A percentile compares a stretch with the other conserved stretches of the same genome.
phyloP scores from a whole-genome alignment of 2,888 invertebrate genomes.

The Caenorhabditis imperialis region DNA sequence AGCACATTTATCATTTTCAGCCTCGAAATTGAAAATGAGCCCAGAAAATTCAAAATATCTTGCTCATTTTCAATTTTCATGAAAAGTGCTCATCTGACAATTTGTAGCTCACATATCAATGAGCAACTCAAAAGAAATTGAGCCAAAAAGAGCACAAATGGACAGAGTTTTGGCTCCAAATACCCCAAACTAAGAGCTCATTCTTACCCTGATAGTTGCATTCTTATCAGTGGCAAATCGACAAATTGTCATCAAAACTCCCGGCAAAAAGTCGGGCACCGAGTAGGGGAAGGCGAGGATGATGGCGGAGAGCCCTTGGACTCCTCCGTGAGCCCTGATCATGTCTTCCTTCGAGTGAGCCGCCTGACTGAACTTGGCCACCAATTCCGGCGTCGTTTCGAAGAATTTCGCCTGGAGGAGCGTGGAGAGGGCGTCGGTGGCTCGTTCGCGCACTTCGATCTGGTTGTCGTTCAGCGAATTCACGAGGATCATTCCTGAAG shows the following conservation, averaged over 20 bases:
- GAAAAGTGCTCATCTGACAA: no score
- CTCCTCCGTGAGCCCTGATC: constrained; percentile 85
- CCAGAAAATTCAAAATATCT: not conserved
- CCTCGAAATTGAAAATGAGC: no score
- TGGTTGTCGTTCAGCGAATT: constrained; percentile 53
- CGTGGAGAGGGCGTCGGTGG: constrained; percentile 88
- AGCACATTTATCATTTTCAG: no score
- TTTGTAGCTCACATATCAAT: no score
- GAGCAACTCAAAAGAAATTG: no score
- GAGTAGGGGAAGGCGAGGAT: constrained; percentile 91
- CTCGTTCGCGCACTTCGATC: constrained; percentile 85
- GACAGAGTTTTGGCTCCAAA: no score
- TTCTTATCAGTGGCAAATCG: constrained; percentile 84
- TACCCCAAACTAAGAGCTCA: no score
- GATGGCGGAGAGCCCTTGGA: constrained; percentile 87
- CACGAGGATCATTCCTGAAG: constrained; percentile 44
- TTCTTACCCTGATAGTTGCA: constrained; percentile 70
- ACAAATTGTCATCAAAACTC: constrained; percentile 86
- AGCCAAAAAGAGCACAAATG: no score
- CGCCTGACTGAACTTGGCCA: constrained; percentile 59
- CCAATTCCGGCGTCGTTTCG: constrained; percentile 79
- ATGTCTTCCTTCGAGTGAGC: constrained; percentile 54
- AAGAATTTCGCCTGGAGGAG: constrained; percentile 88
- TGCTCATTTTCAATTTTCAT: not conserved
- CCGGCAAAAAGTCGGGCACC: constrained; percentile 86